Evolutionary conservation across 2,113 vertebrate species (phyloP).

Genomic region (human (Homo sapiens)): DNA sequence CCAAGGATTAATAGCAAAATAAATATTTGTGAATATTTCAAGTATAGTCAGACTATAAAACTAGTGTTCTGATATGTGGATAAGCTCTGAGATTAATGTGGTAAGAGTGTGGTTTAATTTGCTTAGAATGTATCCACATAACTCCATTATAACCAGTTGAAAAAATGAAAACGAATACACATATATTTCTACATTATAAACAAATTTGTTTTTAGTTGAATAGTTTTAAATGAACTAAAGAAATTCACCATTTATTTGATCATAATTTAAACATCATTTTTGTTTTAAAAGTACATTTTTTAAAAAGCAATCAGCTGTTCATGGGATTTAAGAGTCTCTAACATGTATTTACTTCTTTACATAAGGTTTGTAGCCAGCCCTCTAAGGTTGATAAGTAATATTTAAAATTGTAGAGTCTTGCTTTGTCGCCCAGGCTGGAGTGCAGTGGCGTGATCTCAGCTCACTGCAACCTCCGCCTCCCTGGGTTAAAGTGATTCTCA

Average conservation of each 20-base stretch:
- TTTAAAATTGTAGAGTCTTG: neutral
- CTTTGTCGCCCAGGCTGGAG: neutral
- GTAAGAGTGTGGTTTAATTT: neutral
- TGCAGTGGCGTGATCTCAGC: neutral
- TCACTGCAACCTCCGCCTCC: neutral
- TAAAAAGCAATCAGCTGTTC: neutral
- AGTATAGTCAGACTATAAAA: neutral
- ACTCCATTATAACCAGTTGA: neutral
- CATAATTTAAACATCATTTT: neutral
- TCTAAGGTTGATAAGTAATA: neutral
- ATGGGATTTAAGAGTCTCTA: neutral
- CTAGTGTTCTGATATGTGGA: neutral
- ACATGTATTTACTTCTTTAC: neutral
- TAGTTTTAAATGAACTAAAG: neutral
- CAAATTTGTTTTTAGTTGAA: constrained; percentile 24
- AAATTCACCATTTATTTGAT: constrained; percentile 8
- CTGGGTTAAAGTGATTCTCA: neutral
- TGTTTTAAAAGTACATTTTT: neutral
- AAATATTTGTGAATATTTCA: constrained; percentile 1
- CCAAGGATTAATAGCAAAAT: constrained; percentile 32
- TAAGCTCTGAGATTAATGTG: neutral
- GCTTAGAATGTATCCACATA: neutral
- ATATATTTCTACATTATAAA: constrained; percentile 20
- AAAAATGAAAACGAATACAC: constrained; percentile 27
- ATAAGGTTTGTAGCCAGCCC: neutral